A percentile compares a stretch with the other conserved stretches of the same genome.
phyloP scores from a whole-genome alignment of 2,113 vertebrate genomes.

The Embiotoca jacksoni region DNA sequence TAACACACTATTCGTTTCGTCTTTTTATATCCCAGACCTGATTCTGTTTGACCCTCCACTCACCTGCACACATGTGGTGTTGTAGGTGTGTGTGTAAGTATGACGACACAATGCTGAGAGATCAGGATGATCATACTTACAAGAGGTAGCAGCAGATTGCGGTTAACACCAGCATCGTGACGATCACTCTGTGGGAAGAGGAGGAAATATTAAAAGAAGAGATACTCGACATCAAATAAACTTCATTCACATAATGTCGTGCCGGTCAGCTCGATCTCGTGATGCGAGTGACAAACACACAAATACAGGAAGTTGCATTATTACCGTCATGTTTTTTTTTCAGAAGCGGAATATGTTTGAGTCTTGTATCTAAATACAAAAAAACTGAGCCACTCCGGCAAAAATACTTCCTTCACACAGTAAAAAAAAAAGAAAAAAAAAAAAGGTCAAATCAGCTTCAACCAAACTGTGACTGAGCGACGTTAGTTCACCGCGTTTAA shows the following conservation, averaged over 20 bases:
- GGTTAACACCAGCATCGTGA: constrained; percentile 96
- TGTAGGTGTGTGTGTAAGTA: background rate
- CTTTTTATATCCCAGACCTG: too few relatives aligned
- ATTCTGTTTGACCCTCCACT: background rate
- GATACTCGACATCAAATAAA: background rate
- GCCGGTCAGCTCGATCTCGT: constrained; percentile 24
- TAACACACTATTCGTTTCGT: background rate
- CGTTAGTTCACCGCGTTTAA: background rate
- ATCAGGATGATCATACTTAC: constrained; percentile 87
- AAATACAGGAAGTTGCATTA: constrained; percentile 54
- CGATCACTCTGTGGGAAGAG: constrained; percentile 88
- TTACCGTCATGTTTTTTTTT: too few relatives aligned
- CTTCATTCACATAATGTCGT: background rate
- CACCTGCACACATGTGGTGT: too few relatives aligned
- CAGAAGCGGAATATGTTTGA: too few relatives aligned
- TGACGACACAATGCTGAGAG: background rate
- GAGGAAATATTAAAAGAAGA: constrained; percentile 3
- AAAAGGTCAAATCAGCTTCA: constrained; percentile 24
- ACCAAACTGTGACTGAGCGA: constrained; percentile 12
- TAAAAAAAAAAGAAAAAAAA: background rate
- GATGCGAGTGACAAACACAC: constrained; percentile 28
- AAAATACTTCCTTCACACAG: too few relatives aligned
- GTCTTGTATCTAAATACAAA: background rate
- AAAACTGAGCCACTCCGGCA: background rate
- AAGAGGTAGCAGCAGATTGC: constrained; percentile 98